Evolutionary conservation across 2,797 vertebrate species (phyloP), one percentile per base, ranked within the genome.

Genomic region (Hemitrygon akajei): DNA sequence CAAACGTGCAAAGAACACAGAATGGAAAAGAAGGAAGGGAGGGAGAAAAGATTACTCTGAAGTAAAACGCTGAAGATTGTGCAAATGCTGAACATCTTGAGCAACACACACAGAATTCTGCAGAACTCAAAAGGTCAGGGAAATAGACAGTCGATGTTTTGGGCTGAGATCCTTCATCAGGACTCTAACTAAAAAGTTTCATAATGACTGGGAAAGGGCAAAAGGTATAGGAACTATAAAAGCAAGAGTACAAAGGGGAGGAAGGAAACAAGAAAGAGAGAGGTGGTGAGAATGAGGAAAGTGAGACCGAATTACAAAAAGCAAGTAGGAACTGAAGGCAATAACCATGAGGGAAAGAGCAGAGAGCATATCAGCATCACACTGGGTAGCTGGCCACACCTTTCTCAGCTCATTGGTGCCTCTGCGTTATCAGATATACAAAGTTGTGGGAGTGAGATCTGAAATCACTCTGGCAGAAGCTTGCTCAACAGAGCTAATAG

Each of bases 371-470:
- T 20, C 30, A 30, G 3, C 3, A 16, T 22, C 60, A 37, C 63
- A 69, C 69, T 30, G 18, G 34, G 60, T 14, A 89, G 16, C 6
- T 66, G 86, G 86, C 18, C 86, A 89, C 86, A 37, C 86, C 86
- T 87, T 69, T n/a, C 18, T 3, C 0, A 1, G 60, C 63, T 89
- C n/a, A 89, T 89, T 89, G 86, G 86, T 69, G 3, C 37, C 60
- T 89, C 86, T 25, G 10, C 18, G 22, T 89, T 89, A 89, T 89
- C 86, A 69, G 86, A 89, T 89, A 30, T 63, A 12, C 14, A 86
- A 9, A 60, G 27, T 30, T 0, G 86, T 89, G 63, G 86, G 63
- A 69, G 86, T 69, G 18, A 89, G 63, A 69, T 89, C 66, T 89
- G 34, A 89, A 34, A 37, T 69, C n/a, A 89, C 16, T 89, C n/a